Evolutionary conservation across 2,888 invertebrate species (phyloP).

Genomic region (Melanotus villosus): DNA sequence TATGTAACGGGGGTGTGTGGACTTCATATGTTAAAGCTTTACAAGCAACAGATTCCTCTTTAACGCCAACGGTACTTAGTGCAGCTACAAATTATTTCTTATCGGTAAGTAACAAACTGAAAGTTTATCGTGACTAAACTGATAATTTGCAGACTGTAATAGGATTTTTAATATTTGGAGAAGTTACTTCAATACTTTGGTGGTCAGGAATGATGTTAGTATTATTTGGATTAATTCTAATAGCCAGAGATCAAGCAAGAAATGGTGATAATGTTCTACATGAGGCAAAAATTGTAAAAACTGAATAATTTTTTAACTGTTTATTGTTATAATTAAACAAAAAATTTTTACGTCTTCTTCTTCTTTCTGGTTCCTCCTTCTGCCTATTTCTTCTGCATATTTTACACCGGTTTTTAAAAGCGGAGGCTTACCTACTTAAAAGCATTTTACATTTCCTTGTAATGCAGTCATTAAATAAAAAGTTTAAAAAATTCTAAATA

Average conservation of each 20-base stretch:
- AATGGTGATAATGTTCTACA: background rate
- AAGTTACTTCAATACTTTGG: constrained; percentile 78
- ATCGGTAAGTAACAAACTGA: constrained; percentile 73
- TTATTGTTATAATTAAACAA: background rate
- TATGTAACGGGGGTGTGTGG: constrained; percentile 74
- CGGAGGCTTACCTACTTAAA: too few species aligned
- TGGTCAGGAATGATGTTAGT: constrained; percentile 81
- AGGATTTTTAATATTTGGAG: constrained; percentile 80
- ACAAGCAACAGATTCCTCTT: constrained; percentile 73
- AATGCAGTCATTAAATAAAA: too few species aligned
- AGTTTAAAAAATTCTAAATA: too few species aligned
- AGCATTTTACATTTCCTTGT: too few species aligned
- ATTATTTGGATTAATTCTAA: constrained; percentile 78
- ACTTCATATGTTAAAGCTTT: constrained; percentile 76
- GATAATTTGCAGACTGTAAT: constrained; percentile 81
- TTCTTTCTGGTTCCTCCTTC: too few species aligned
- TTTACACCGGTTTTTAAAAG: too few species aligned
- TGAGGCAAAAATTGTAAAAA: background rate
- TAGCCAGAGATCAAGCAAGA: constrained; percentile 66
- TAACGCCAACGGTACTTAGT: constrained; percentile 76
- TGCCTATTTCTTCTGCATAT: too few species aligned
- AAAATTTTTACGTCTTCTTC: too few species aligned
- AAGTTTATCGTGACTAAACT: too few species aligned
- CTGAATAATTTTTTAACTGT: background rate
- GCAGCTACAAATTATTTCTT: constrained; percentile 76